Percentiles rank a stretch among this genome's conserved stretches.
Conservation (phyloP, 2,888 invertebrate species). For the Drosophila paucipuncta region DNA sequence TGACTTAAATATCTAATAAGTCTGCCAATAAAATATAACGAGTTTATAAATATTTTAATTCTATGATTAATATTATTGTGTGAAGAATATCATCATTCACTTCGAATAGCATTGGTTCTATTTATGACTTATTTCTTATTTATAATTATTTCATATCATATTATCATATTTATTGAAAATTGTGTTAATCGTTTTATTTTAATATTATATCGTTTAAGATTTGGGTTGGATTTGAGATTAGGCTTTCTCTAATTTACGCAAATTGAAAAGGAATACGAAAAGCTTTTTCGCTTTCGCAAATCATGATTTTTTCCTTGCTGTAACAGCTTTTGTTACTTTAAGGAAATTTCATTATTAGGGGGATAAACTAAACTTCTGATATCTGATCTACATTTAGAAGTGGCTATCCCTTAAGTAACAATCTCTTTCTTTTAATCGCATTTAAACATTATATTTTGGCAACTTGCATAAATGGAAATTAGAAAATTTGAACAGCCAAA, state of each 20-base stretch:
- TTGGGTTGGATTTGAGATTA: not conserved
- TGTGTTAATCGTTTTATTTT: not conserved
- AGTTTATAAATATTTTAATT: constrained; percentile 19
- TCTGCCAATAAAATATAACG: constrained; percentile 55
- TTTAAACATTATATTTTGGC: too few relatives aligned
- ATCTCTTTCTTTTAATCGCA: not conserved
- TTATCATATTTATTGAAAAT: too few relatives aligned
- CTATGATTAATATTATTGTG: not conserved
- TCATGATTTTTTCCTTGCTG: not conserved
- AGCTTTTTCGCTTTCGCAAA: not conserved
- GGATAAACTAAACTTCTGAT: too few relatives aligned
- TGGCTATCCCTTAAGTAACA: not conserved
- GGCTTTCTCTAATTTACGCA: not conserved
- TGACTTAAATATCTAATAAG: constrained; percentile 34
- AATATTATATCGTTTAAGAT: not conserved
- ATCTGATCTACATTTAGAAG: too few relatives aligned
- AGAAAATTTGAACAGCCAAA: not conserved
- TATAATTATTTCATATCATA: too few relatives aligned
- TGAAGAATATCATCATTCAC: not conserved
- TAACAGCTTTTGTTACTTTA: not conserved
- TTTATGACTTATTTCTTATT: not conserved
- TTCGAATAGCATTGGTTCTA: not conserved
- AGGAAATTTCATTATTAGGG: too few relatives aligned
- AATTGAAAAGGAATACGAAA: not conserved
- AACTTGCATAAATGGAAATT: not conserved